Percentiles rank a stretch among this genome's conserved stretches.
Evolutionary conservation across 2,113 vertebrate genomes (phyloP).

Genomic region (Cyanoliseus patagonus): DNA sequence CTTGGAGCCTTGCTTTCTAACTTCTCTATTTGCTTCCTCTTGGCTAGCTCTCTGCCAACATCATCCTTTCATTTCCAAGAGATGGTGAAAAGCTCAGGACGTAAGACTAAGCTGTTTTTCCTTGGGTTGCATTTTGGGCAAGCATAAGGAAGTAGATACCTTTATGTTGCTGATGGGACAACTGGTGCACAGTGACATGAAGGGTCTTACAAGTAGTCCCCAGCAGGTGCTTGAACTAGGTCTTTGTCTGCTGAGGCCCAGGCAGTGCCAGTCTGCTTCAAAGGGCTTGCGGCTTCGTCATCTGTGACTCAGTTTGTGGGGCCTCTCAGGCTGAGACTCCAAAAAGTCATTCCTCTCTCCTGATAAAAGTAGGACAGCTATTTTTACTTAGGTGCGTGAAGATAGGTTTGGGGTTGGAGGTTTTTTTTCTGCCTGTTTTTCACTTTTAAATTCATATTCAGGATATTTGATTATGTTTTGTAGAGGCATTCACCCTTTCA

Average conservation of each 20-base stretch:
- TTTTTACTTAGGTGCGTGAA: neutral
- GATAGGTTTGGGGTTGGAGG: neutral
- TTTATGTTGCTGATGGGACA: neutral
- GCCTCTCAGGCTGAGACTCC: neutral
- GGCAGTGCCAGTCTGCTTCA: neutral
- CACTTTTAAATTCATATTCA: neutral
- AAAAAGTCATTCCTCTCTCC: neutral
- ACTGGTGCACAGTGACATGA: neutral
- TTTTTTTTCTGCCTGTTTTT: neutral
- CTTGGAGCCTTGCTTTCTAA: neutral
- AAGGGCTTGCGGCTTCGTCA: neutral
- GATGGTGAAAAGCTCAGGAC: neutral
- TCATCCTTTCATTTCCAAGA: neutral
- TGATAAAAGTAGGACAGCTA: constrained; percentile 23
- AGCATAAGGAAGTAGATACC: neutral
- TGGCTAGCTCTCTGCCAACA: neutral
- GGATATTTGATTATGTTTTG: neutral
- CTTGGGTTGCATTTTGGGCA: neutral
- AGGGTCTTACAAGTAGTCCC: neutral
- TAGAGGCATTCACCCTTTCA: neutral
- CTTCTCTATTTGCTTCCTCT: neutral
- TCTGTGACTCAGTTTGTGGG: neutral
- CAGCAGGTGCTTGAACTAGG: neutral
- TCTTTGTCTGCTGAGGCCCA: neutral
- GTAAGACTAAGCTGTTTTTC: neutral